Evolutionary conservation across 2,888 invertebrate genomes (phyloP).

Genomic region (Pyrrhia umbra): DNA sequence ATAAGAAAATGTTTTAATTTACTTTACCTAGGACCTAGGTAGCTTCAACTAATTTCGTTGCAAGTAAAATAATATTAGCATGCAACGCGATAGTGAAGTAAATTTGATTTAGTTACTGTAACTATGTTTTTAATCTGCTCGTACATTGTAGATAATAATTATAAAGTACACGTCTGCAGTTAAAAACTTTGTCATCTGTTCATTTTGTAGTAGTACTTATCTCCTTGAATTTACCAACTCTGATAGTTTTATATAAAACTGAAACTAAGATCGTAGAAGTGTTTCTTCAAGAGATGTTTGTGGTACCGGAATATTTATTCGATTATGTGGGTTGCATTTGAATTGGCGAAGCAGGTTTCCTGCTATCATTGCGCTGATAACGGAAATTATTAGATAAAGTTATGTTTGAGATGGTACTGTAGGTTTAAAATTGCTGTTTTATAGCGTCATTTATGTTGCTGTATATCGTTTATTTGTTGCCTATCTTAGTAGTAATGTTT

Average conservation of each 20-base stretch:
- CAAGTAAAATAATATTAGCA: neutral
- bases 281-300: neutral
- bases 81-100: neutral
- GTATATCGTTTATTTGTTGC: conserved; percentile 15
- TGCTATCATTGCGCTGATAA: conserved; percentile 35
- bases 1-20: neutral
- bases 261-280: conserved; percentile 16
- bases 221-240: neutral
- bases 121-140: neutral
- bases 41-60: no score
- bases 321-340: conserved; percentile 8
- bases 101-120: neutral
- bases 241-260: conserved; percentile 8
- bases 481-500: neutral
- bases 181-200: conserved; percentile 4
- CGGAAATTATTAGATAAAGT: conserved; percentile 30
- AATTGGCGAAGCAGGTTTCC: conserved; percentile 18
- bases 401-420: neutral
- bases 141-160: neutral
- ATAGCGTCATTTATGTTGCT: neutral
- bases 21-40: no score
- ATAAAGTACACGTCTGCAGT: neutral
- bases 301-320: conserved; percentile 11
- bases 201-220: conserved; percentile 1
- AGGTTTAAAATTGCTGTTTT: conserved; percentile 7